Evolutionary conservation across 2,797 vertebrate genomes (phyloP).

Genomic region (Karalla daura): DNA sequence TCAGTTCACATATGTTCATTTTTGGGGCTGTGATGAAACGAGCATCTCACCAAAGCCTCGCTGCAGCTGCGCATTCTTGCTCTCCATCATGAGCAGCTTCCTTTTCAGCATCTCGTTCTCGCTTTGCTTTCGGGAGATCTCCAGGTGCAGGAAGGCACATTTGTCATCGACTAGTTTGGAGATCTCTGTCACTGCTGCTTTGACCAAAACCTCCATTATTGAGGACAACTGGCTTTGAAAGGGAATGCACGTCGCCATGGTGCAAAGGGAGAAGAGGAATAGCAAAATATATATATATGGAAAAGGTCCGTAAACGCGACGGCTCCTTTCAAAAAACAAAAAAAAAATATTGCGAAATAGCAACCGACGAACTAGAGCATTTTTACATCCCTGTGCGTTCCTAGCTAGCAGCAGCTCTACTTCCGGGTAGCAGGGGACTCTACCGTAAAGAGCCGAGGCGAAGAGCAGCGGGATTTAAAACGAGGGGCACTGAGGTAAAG

Average conservation of each 20-base stretch:
- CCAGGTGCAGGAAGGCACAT: slow-evolving; percentile 77
- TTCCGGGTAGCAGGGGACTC: slow-evolving; percentile 68
- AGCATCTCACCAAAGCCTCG: slow-evolving; percentile 69
- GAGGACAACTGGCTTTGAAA: slow-evolving; percentile 82
- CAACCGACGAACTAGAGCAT: slow-evolving; percentile 28
- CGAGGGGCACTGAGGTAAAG: too few relatives aligned
- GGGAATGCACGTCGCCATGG: slow-evolving; percentile 78
- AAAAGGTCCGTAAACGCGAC: not conserved
- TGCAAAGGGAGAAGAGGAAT: not conserved
- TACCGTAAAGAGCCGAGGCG: slow-evolving; percentile 60
- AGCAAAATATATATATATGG: too few relatives aligned
- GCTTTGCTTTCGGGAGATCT: slow-evolving; percentile 78
- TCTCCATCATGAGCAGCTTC: slow-evolving; percentile 74
- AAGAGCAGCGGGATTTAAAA: not conserved
- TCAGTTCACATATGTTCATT: too few relatives aligned
- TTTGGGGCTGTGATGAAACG: too few relatives aligned
- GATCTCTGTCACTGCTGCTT: slow-evolving; percentile 81
- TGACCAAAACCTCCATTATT: slow-evolving; percentile 83
- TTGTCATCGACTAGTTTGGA: slow-evolving; percentile 85
- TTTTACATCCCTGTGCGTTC: slow-evolving; percentile 56
- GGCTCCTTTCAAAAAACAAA: not conserved
- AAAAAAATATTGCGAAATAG: slow-evolving; percentile 40
- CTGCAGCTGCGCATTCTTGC: slow-evolving; percentile 66
- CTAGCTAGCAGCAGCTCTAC: slow-evolving; percentile 55
- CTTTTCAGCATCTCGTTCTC: slow-evolving; percentile 78